Evolutionary conservation across 1,140 invertebrate species (phyloP).

Genomic region (Lepeophtheirus salmonis): DNA sequence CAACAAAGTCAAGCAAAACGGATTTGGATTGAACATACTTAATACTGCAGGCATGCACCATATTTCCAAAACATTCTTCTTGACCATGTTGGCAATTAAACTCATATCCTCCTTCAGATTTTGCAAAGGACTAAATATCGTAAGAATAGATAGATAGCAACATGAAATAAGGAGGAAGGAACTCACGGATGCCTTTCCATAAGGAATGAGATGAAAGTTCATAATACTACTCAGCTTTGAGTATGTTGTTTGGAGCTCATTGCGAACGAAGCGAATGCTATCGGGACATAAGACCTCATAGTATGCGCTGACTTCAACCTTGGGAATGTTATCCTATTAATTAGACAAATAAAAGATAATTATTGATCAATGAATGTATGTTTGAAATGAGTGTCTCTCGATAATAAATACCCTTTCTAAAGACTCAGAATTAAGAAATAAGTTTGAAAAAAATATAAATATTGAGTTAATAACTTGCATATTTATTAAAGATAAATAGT

Average conservation of each 20-base stretch:
- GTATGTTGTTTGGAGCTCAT: conserved; percentile 48
- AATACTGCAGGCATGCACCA: conserved; percentile 21
- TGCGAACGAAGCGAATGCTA: conserved; percentile 58
- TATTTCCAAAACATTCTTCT: conserved; percentile 24
- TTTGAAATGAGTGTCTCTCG: too few relatives aligned
- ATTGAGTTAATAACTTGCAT: background rate
- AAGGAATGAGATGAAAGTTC: conserved; percentile 41
- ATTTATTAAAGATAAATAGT: too few relatives aligned
- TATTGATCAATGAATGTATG: too few relatives aligned
- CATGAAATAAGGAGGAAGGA: too few relatives aligned
- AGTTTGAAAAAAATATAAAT: background rate
- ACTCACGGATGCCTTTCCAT: conserved; percentile 65
- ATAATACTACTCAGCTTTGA: conserved; percentile 27
- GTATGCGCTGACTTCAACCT: conserved; percentile 48
- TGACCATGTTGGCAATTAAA: conserved; percentile 24
- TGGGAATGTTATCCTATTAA: too few relatives aligned
- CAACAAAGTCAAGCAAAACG: conserved; percentile 21
- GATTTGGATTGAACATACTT: conserved; percentile 18
- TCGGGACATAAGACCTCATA: conserved; percentile 83
- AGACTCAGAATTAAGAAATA: background rate
- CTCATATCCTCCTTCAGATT: background rate
- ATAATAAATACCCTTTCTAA: background rate
- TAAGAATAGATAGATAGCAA: background rate
- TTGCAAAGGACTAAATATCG: background rate
- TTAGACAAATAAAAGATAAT: too few relatives aligned